Evolutionary conservation across 35 echinoderm and acorn worm genomes (phyloP).

Genomic region (Holothuria glaberrima): DNA sequence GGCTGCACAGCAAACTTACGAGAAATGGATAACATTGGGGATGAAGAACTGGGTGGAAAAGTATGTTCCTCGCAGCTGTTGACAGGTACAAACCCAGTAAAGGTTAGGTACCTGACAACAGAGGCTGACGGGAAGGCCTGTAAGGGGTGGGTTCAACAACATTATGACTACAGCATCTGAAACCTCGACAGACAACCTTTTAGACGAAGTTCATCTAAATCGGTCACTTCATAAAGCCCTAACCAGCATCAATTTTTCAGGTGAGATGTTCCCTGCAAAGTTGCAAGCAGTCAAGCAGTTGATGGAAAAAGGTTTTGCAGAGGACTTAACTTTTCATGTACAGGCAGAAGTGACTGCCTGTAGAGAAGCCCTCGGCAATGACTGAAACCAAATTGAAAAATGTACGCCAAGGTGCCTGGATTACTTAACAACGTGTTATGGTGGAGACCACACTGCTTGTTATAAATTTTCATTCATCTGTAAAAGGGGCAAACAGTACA

Average conservation of each 20-base stretch:
- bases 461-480: neutral
- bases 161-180: neutral
- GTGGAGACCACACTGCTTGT: no score
- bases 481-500: neutral
- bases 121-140: constrained; percentile 46
- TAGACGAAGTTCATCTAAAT: neutral
- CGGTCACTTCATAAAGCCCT: neutral
- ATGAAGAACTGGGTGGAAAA: constrained; percentile 38
- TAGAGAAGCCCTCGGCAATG: neutral
- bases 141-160: constrained; percentile 1
- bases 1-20: constrained; percentile 15
- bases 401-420: neutral
- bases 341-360: no score
- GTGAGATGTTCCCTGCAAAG: no score
- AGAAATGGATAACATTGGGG: neutral
- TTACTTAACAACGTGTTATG: neutral
- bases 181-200: neutral
- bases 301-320: neutral
- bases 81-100: neutral
- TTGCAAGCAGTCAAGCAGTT: neutral
- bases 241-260: no score
- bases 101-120: constrained; percentile 20
- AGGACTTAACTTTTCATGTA: neutral
- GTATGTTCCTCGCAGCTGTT: neutral
- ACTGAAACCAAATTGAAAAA: neutral